phyloP scores from a whole-genome alignment of 2,113 vertebrate species.

The Lipotes vexillifer region DNA sequence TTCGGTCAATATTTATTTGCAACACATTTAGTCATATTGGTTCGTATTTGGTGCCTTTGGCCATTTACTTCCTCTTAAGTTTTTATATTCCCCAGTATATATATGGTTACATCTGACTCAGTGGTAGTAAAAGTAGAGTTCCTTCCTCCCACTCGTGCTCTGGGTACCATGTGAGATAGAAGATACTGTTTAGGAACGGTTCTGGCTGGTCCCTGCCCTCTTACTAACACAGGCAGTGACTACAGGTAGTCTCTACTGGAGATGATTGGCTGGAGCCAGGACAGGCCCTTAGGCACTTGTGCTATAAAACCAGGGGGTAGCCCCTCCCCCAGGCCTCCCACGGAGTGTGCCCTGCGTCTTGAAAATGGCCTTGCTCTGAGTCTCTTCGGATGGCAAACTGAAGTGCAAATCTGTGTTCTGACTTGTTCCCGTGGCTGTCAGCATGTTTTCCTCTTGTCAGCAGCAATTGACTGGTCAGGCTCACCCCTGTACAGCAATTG shows the following conservation, averaged over 20 bases:
- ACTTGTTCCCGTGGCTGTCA: constrained; percentile 94
- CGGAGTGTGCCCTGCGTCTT: constrained; percentile 77
- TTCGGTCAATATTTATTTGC: not conserved
- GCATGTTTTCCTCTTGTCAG: constrained; percentile 96
- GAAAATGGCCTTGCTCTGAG: constrained; percentile 81
- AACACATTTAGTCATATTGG: not conserved
- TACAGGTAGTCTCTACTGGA: not conserved
- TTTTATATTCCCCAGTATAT: not conserved
- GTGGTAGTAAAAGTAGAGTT: not conserved
- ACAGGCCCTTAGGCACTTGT: not conserved
- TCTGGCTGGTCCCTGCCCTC: not conserved
- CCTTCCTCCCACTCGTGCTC: not conserved
- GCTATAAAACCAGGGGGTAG: not conserved
- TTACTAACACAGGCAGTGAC: constrained; percentile 18
- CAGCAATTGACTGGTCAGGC: constrained; percentile 91
- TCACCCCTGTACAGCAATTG: constrained; percentile 88
- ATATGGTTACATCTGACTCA: not conserved
- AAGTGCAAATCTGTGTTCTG: constrained; percentile 97
- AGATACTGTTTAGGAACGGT: not conserved
- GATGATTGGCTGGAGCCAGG: not conserved
- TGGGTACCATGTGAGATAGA: not conserved
- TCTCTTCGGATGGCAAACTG: constrained; percentile 82
- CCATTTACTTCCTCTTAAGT: not conserved
- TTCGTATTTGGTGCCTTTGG: not conserved
- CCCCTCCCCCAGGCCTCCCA: constrained; percentile 44